phyloP scores from a whole-genome alignment of 2,113 vertebrate species.

The Emydura subglobosa region DNA sequence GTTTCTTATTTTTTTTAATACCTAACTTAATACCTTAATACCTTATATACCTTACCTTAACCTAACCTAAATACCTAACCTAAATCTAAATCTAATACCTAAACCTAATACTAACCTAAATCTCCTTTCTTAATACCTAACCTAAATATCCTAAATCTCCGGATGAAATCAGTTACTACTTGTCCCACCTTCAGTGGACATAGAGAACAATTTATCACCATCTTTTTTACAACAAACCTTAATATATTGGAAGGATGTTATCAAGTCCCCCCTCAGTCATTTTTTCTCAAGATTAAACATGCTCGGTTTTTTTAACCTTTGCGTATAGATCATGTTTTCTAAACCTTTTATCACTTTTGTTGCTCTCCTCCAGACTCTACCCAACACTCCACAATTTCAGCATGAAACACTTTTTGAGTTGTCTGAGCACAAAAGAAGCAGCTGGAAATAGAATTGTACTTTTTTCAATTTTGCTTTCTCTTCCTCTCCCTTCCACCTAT shows the following conservation, averaged over 20 bases:
- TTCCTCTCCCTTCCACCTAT: background rate
- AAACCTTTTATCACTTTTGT: background rate
- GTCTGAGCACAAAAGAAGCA: background rate
- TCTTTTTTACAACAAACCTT: background rate
- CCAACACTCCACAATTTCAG: background rate
- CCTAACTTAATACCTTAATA: too few relatives aligned
- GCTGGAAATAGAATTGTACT: fast-evolving
- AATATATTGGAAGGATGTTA: background rate
- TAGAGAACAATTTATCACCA: background rate
- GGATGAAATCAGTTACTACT: background rate
- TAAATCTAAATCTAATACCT: too few relatives aligned
- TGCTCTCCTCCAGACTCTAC: background rate
- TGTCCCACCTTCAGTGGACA: background rate
- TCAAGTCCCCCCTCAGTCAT: too few relatives aligned
- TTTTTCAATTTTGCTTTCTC: background rate
- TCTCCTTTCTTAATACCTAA: background rate
- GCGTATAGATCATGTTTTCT: too few relatives aligned
- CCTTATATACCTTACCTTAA: too few relatives aligned
- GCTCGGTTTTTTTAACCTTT: too few relatives aligned
- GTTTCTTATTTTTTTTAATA: too few relatives aligned
- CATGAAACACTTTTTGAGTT: background rate
- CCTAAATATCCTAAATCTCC: background rate
- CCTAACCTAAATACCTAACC: too few relatives aligned
- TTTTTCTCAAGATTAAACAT: too few relatives aligned
- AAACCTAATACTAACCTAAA: background rate